Evolutionary conservation across 2,888 invertebrate species (phyloP), one percentile per base, ranked within the genome.

Genomic region (Drosophila neoperkinsi): DNA sequence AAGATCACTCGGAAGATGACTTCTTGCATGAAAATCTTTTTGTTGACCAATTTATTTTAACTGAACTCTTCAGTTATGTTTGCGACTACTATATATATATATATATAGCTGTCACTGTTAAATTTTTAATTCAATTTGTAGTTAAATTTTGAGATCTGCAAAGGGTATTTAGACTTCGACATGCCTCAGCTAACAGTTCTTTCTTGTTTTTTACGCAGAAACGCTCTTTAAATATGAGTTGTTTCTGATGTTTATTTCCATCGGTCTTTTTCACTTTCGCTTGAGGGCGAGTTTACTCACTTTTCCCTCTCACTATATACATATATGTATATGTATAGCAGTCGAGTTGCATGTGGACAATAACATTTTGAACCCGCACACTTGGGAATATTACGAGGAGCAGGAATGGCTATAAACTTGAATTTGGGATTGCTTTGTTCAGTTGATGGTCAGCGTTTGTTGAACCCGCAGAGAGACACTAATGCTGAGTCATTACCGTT

Each of bases 401-500:
- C 33, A 49, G 52, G 46, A 55, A 36, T 67, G 81, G 66, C 74
- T 50, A 84, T 87, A 78, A 85, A 75, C 74, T 73, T 77, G 69
- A 90, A 79, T 87, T 87, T 90, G 71, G 75, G 59, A 74, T 77
- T 76, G 67, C 57, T 59, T 57, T 67, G 73, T 71, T 85, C 74
- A 66, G 79, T 74, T 84, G 69, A 81, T 64, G 82, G 67, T 75
- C 74, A 73, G 64, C 72, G 73, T 71, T 74, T 81, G 53, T 81
- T 79, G 53, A 81, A 81, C 81, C 56, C 60, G 18, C 58, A 31
- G 49, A 53, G 41, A 25, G 18, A 61, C 51, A 64, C 61, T 38
- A 51, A 64, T 72, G 85, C 80, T 88, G 88, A 88, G 74, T 82
- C 90, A 90, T 65, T 82, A 50, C 46, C 58, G 50, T 36, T 55